phyloP scores from a whole-genome alignment of 2,888 invertebrate species.

The Aricia artaxerxes region DNA sequence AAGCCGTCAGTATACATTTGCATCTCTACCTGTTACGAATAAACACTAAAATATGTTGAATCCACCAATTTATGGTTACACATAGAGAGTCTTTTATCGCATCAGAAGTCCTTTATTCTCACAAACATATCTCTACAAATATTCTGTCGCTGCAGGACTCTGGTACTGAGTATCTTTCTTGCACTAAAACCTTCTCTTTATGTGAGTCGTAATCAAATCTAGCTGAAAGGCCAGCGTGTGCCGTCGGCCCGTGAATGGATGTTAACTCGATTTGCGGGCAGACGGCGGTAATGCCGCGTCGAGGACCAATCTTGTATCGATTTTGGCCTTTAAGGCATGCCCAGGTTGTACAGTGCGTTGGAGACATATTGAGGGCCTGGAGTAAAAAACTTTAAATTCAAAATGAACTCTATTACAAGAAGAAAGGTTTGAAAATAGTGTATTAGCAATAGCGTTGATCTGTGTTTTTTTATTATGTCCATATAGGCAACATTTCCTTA shows the following conservation, averaged over 20 bases:
- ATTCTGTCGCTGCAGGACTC: neutral
- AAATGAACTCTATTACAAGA: too few relatives aligned
- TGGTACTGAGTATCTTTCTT: neutral
- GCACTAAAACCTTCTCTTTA: conserved; percentile 21
- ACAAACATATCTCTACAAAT: neutral
- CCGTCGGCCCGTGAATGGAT: conserved; percentile 25
- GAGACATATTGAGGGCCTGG: neutral
- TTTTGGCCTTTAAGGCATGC: neutral
- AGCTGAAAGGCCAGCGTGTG: conserved; percentile 23
- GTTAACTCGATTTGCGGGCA: conserved; percentile 32
- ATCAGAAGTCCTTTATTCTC: too few relatives aligned
- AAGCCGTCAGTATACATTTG: too few relatives aligned
- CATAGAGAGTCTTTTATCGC: too few relatives aligned
- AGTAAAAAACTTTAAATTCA: too few relatives aligned
- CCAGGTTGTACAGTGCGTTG: neutral
- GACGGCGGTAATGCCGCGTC: conserved; percentile 18
- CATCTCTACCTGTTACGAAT: too few relatives aligned
- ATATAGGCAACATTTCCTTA: too few relatives aligned
- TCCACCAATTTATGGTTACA: too few relatives aligned
- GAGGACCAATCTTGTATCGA: conserved; percentile 9
- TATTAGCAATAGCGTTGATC: too few relatives aligned
- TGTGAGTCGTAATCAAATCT: conserved; percentile 22
- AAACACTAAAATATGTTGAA: too few relatives aligned
- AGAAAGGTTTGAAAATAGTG: too few relatives aligned
- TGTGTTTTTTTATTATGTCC: too few relatives aligned